Evolutionary conservation across 1,140 invertebrate species (phyloP).

Genomic region (roundworm (Caenorhabditis elegans)): DNA sequence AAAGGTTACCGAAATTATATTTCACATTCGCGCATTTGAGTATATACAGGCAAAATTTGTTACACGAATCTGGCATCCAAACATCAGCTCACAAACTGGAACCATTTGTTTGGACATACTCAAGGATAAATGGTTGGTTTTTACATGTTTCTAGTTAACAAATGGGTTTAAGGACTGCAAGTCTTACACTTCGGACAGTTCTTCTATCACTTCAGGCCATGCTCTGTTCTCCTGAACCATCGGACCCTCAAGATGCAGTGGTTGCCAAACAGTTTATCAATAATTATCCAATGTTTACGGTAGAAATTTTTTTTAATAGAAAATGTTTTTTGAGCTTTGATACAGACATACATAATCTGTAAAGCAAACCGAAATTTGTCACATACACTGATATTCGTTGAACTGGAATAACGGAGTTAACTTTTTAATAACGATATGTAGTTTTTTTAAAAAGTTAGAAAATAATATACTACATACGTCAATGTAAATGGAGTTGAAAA

Average conservation of each 20-base stretch:
- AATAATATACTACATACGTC: too few relatives aligned
- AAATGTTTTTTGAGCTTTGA: too few relatives aligned
- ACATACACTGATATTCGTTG: too few relatives aligned
- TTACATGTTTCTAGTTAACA: neutral
- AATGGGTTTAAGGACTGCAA: conserved; percentile 79
- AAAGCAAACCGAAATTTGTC: too few relatives aligned
- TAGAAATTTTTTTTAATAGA: too few relatives aligned
- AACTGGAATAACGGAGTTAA: too few relatives aligned
- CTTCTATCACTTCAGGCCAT: conserved; percentile 84
- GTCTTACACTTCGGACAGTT: conserved; percentile 93
- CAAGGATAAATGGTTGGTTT: conserved; percentile 88
- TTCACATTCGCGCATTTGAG: too few relatives aligned
- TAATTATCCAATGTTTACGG: conserved; percentile 78
- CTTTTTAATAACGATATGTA: too few relatives aligned
- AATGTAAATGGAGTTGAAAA: too few relatives aligned
- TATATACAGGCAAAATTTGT: conserved; percentile 75
- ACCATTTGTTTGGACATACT: conserved; percentile 98
- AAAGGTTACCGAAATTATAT: conserved; percentile 73
- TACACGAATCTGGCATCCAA: conserved; percentile 99
- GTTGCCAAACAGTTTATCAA: conserved; percentile 93
- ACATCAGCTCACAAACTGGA: conserved; percentile 96
- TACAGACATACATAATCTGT: too few relatives aligned
- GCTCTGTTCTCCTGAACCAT: conserved; percentile 84
- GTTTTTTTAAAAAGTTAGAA: too few relatives aligned
- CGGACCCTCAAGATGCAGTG: conserved; percentile 78